Evolutionary conservation across 2,113 vertebrate genomes (phyloP), one percentile per base, ranked within the genome.

Genomic region (Proterorhinus semilunaris): DNA sequence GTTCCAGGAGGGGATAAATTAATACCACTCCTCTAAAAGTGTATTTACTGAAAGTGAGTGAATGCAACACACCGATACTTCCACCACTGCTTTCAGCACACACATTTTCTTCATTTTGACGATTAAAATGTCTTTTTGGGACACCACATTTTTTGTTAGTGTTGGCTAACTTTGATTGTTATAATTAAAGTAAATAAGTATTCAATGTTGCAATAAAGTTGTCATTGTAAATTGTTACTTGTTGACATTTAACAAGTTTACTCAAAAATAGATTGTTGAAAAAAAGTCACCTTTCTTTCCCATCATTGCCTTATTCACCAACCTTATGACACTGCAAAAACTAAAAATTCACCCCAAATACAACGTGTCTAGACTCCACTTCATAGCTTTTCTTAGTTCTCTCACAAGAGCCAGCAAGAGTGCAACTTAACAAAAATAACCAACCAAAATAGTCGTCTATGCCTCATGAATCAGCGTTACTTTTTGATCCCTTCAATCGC

Each of bases 381-480:
- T 43, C 27, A 48, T 44, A 6, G 53, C 51, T 70, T 57, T 57
- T 76, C 58, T 65, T 57, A 54, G 46, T 42, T 65, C 51, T 66
- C 52, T 65, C 65, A n/a, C 42, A 66, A 67, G 62, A 66, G 45
- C 16, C 17, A 36, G 61, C 13, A 61, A 47, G 71, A 70, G 49
- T 61, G 50, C 68, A 51, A 65, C 62, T 62, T 66, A 77, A 72
- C 66, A 54, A 86, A 81, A 77, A 81, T 62, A 70, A 61, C 66
- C 65, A 48, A 74, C 58, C 71, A 69, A 68, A 68, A 54, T 78
- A 69, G 76, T 83, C 74, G 66, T 72, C 65, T 61, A 27, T 27
- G n/a, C 58, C 70, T 52, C 8, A 55, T 79, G 67, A 87, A 85
- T 87, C 83, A 83, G 61, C 74, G 65, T 69, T 0, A 46, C 78